Conservation (phyloP, 2,797 vertebrate genomes). For the Falco novaeseelandiae region DNA sequence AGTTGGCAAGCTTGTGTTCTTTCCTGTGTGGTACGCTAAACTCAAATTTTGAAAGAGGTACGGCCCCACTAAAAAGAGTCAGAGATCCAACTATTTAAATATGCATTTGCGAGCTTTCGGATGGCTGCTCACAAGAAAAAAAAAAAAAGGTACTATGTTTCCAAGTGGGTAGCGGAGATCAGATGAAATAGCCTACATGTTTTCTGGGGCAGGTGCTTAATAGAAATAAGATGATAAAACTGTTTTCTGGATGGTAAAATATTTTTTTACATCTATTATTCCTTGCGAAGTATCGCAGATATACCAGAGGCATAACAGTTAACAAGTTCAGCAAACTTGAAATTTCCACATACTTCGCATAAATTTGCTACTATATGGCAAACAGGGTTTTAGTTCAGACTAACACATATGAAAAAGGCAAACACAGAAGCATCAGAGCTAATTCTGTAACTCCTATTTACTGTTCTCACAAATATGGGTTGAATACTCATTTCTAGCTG, state of each 20-base stretch:
- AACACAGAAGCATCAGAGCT: not conserved
- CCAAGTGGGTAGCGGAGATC: not conserved
- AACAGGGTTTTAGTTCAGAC: conserved; percentile 19
- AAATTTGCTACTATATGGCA: conserved; percentile 17
- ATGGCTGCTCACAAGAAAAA: conserved; percentile 37
- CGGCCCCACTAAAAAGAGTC: conserved; percentile 70
- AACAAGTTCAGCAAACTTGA: conserved; percentile 30
- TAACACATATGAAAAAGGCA: not conserved
- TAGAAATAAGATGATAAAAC: conserved; percentile 33
- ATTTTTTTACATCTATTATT: not conserved
- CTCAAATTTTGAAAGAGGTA: conserved; percentile 79
- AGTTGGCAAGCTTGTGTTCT: conserved; percentile 84
- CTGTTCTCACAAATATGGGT: not conserved
- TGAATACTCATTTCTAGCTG: conserved; percentile 39
- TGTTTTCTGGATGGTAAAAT: not conserved
- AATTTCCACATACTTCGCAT: conserved; percentile 23
- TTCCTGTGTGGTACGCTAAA: conserved; percentile 85
- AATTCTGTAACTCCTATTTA: conserved; percentile 58
- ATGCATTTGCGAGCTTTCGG: conserved; percentile 62
- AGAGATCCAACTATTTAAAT: conserved; percentile 68
- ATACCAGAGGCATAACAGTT: not conserved
- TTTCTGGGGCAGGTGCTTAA: conserved; percentile 55
- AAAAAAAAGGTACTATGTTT: not conserved
- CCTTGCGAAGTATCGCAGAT: not conserved
- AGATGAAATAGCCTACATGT: conserved; percentile 30